Conservation (phyloP, 64 coral and sea anemone genomes). For the Montipora capricornis region DNA sequence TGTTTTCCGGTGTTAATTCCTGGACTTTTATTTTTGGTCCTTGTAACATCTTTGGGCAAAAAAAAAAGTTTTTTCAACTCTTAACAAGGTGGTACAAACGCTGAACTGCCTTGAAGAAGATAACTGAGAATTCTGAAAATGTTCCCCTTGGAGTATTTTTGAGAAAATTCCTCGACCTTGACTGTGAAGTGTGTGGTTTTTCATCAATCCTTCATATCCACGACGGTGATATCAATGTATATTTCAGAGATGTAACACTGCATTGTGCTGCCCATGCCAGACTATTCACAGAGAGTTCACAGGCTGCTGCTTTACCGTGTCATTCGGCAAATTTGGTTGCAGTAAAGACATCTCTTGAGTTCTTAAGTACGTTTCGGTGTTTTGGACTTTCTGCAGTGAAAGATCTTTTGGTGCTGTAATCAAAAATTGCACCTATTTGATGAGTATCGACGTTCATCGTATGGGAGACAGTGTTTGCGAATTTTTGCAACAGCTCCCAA, state of each 20-base stretch:
- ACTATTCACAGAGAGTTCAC: not conserved
- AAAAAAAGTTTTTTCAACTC: too few species aligned
- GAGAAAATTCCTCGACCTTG: not conserved
- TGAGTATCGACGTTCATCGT: fast-evolving
- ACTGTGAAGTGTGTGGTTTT: fast-evolving
- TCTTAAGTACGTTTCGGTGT: not conserved
- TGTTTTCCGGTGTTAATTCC: too few species aligned
- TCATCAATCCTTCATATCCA: not conserved
- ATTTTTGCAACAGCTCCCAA: too few species aligned
- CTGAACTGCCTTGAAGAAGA: not conserved
- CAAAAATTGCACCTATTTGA: not conserved
- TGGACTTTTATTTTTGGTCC: not conserved
- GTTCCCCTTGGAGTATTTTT: not conserved
- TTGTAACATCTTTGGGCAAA: too few species aligned
- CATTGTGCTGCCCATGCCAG: not conserved
- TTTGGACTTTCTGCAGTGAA: not conserved
- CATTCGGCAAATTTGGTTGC: not conserved
- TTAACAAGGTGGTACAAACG: not conserved
- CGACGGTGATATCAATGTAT: not conserved
- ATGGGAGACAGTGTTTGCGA: too few species aligned
- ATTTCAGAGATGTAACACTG: not conserved
- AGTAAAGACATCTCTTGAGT: not conserved
- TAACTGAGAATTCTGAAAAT: not conserved
- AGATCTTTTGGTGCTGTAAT: not conserved
- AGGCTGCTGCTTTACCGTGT: not conserved